These are phyloP conservation scores for Hypocryptadius cinnamomeus DNA, from an alignment of 2,113 vertebrate genomes.

Conservation along the genomic window DNA sequence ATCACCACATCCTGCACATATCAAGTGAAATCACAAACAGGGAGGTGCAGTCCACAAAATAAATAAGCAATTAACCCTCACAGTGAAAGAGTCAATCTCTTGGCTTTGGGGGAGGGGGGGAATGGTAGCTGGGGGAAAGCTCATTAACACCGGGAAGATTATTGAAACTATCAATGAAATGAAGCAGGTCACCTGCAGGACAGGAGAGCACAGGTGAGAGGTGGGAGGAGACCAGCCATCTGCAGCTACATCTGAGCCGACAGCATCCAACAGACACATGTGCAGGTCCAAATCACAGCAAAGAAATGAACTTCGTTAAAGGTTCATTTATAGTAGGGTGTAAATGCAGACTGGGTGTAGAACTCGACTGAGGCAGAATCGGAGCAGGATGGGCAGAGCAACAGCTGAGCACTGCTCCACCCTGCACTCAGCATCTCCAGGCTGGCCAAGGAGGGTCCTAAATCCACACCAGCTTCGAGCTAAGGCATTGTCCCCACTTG, in stretches of 20 bases:
- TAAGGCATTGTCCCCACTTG: background rate
- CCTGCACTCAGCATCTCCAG: fast-evolving
- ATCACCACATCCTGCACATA: background rate
- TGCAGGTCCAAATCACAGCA: background rate
- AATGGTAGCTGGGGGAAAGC: background rate
- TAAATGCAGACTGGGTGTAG: background rate
- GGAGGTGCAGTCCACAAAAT: background rate
- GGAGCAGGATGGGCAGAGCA: background rate
- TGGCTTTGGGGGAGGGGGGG: background rate
- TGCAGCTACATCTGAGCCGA: background rate
- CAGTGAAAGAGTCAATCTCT: background rate
- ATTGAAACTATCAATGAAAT: background rate
- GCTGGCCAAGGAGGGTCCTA: background rate
- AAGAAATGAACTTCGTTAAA: background rate
- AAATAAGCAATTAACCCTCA: background rate
- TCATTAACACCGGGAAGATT: background rate
- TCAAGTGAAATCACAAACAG: background rate
- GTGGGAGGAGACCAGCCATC: fast-evolving
- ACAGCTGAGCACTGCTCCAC: background rate
- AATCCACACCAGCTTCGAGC: fast-evolving
- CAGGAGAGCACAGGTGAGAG: background rate
- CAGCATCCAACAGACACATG: fast-evolving
- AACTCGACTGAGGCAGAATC: background rate
- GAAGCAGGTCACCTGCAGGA: fast-evolving
- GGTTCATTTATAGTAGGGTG: background rate